A percentile compares a stretch with the other conserved stretches of the same genome.
Evolutionary conservation across 2,888 invertebrate genomes (phyloP).

Genomic region (Nemotelus nigrinus): DNA sequence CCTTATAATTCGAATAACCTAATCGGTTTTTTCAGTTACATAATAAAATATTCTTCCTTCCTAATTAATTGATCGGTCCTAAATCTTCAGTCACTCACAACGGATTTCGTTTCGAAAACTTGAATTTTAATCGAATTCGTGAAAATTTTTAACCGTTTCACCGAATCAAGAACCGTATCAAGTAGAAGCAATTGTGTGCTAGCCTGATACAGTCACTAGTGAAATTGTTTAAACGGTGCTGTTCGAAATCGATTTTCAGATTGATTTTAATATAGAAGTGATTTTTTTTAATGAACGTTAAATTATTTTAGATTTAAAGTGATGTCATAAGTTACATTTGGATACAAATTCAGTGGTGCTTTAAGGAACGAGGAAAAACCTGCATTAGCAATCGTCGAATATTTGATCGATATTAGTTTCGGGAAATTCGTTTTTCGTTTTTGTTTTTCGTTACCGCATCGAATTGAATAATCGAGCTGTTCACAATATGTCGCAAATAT

Average conservation of each 20-base stretch:
- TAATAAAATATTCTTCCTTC: conserved; percentile 22
- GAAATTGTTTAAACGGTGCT: too few species aligned
- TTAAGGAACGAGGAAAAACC: background rate
- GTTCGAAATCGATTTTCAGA: too few species aligned
- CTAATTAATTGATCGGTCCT: background rate
- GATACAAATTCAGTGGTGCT: background rate
- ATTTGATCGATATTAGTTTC: conserved; percentile 15
- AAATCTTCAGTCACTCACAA: background rate
- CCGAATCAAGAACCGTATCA: background rate
- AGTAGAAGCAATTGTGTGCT: background rate
- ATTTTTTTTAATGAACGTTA: too few species aligned
- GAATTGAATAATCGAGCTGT: conserved; percentile 6
- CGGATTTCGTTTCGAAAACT: background rate
- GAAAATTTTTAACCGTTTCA: background rate
- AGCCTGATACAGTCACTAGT: too few species aligned
- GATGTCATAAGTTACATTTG: conserved; percentile 9
- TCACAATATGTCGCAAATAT: conserved; percentile 59
- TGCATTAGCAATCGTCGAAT: background rate
- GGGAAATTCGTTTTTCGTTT: background rate
- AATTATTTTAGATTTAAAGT: background rate
- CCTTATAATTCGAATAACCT: background rate
- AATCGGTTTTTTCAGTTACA: conserved; percentile 19
- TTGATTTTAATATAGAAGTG: too few species aligned
- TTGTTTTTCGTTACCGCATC: too few species aligned
- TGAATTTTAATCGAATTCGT: background rate